Conservation (phyloP, 2,888 invertebrate species). For the Habroteleia sp. region DNA sequence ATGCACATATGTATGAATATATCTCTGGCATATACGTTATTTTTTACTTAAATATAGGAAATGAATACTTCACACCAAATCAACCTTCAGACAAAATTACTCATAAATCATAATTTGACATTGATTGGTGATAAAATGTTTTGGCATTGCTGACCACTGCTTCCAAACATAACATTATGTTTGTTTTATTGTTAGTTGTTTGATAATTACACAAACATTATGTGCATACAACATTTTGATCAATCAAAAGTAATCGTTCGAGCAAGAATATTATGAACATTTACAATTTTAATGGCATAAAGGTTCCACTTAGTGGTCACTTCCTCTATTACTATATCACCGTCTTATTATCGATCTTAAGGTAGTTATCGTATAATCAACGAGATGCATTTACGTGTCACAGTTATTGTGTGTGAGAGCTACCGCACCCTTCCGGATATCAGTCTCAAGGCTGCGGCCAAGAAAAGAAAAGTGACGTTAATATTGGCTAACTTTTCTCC, state of each 20-base stretch:
- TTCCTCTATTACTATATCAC: conserved; percentile 50
- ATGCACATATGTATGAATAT: no score
- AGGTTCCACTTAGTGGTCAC: conserved; percentile 20
- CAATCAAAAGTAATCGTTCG: neutral
- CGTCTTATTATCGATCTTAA: conserved; percentile 56
- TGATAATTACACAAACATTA: neutral
- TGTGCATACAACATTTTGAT: neutral
- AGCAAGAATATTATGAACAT: no score
- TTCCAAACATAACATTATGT: conserved; percentile 18
- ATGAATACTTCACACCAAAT: conserved; percentile 38
- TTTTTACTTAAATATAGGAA: no score
- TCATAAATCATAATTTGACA: conserved; percentile 47
- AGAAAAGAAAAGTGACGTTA: conserved; percentile 49
- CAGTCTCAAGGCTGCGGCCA: conserved; percentile 70
- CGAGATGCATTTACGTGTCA: conserved; percentile 75
- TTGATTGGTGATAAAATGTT: conserved; percentile 32
- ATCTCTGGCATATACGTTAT: no score
- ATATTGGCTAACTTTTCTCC: conserved; percentile 54
- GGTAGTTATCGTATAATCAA: conserved; percentile 74
- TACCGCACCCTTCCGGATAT: conserved; percentile 78
- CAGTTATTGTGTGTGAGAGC: conserved; percentile 72
- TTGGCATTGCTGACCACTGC: conserved; percentile 23
- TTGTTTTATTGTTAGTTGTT: conserved; percentile 16
- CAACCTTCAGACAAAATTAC: conserved; percentile 39
- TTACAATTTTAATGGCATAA: conserved; percentile 1